phyloP scores from a whole-genome alignment of 1,140 invertebrate species.

The Teleogryllus occipitalis region DNA sequence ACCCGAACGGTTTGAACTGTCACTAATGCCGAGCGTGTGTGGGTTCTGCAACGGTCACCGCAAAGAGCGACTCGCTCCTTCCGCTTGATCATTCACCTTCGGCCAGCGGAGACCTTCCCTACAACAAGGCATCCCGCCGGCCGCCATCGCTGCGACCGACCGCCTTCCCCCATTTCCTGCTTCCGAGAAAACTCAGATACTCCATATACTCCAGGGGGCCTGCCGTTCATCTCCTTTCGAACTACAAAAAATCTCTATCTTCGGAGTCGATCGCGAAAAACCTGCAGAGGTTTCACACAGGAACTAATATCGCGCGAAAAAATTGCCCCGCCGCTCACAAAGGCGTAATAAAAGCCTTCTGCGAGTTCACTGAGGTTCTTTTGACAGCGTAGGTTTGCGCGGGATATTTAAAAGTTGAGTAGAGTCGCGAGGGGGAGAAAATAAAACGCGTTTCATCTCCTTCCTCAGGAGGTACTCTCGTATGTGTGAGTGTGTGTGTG shows the following conservation, averaged over 20 bases:
- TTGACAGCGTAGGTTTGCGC: not conserved
- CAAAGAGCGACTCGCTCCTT: too few species aligned
- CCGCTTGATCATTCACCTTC: too few species aligned
- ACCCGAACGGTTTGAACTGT: too few species aligned
- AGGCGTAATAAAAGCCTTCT: not conserved
- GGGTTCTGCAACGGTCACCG: too few species aligned
- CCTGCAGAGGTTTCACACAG: not conserved
- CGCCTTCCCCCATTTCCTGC: too few species aligned
- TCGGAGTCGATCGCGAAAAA: not conserved
- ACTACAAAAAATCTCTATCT: not conserved
- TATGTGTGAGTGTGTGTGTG: too few species aligned
- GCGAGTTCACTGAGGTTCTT: not conserved
- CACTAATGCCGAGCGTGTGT: too few species aligned
- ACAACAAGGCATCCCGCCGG: too few species aligned
- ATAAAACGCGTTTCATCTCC: not conserved
- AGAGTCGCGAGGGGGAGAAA: not conserved
- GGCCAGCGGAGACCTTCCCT: too few species aligned
- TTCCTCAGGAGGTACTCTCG: not conserved
- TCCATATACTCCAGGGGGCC: too few species aligned
- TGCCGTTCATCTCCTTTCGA: not conserved
- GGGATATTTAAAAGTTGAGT: slow-evolving; percentile 5
- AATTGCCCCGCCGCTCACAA: not conserved
- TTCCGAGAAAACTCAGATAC: too few species aligned
- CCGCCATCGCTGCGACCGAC: too few species aligned
- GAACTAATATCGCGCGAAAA: not conserved